Conservation (phyloP, 2,888 invertebrate genomes). For the Scrobipalpa atriplicella region DNA sequence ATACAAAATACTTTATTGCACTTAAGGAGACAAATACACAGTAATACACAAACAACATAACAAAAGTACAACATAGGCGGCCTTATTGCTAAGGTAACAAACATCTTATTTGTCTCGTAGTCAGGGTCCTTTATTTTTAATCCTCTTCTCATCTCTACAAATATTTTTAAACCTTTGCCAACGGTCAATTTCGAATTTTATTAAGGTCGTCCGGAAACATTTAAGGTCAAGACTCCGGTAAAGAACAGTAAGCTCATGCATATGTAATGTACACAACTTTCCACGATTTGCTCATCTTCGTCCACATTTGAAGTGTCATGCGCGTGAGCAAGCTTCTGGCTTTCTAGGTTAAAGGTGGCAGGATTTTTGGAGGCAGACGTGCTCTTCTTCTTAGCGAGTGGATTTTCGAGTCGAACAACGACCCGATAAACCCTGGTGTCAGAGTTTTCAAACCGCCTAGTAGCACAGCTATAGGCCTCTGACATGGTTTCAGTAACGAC, state of each 20-base stretch:
- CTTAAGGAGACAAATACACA: too few species aligned
- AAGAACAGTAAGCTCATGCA: constrained; percentile 8
- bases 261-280: constrained; percentile 7
- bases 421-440: too few species aligned
- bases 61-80: too few species aligned
- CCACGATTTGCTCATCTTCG: not conserved
- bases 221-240: not conserved
- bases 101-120: too few species aligned
- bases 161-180: not conserved
- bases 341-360: constrained; percentile 11
- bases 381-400: too few species aligned
- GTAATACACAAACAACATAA: too few species aligned
- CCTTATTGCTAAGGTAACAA: too few species aligned
- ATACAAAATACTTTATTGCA: too few species aligned
- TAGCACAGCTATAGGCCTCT: too few species aligned
- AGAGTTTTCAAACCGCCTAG: too few species aligned
- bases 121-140: not conserved
- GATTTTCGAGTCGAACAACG: too few species aligned
- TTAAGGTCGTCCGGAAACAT: constrained; percentile 2
- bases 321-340: not conserved
- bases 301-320: not conserved
- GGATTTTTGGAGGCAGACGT: not conserved
- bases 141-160: not conserved
- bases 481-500: too few species aligned
- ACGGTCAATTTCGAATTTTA: constrained; percentile 4